A percentile compares a stretch with the other conserved stretches of the same genome.
phyloP scores from a whole-genome alignment of 2,113 vertebrate genomes.

The Myotis yumanensis region DNA sequence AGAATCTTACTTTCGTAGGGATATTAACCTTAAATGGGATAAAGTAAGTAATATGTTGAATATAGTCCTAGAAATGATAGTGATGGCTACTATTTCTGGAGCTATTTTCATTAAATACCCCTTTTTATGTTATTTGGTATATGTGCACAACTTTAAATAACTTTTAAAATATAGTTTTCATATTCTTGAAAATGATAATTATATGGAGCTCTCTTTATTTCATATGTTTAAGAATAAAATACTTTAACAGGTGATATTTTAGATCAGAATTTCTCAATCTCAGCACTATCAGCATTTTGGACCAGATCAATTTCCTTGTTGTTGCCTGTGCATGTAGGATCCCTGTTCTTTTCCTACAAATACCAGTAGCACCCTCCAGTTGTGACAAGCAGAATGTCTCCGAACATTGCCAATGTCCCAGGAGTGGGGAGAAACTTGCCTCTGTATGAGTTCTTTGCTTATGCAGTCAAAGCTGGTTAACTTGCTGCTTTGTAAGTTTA shows the following conservation, averaged over 20 bases:
- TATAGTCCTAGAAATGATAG: slow-evolving; percentile 32
- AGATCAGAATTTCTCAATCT: neutral
- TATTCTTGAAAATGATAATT: slow-evolving; percentile 5
- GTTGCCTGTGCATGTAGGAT: neutral
- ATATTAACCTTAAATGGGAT: slow-evolving; percentile 24
- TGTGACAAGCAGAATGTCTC: neutral
- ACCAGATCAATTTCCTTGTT: neutral
- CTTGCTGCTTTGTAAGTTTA: neutral
- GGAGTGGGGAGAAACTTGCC: neutral
- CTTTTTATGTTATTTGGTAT: slow-evolving; percentile 33
- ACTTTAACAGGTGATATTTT: neutral
- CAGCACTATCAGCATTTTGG: neutral
- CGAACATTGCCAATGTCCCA: neutral
- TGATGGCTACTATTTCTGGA: slow-evolving; percentile 15
- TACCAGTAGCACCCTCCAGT: neutral
- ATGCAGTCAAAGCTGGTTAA: neutral
- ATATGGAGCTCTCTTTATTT: neutral
- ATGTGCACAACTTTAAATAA: neutral
- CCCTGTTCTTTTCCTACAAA: neutral
- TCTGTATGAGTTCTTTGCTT: slow-evolving; percentile 12
- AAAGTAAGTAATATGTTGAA: neutral
- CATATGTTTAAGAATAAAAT: neutral
- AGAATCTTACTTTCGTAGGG: neutral
- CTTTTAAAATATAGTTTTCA: slow-evolving; percentile 16
- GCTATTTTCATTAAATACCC: neutral